phyloP scores from a whole-genome alignment of 2,113 vertebrate species.

The Burhinus bistriatus region DNA sequence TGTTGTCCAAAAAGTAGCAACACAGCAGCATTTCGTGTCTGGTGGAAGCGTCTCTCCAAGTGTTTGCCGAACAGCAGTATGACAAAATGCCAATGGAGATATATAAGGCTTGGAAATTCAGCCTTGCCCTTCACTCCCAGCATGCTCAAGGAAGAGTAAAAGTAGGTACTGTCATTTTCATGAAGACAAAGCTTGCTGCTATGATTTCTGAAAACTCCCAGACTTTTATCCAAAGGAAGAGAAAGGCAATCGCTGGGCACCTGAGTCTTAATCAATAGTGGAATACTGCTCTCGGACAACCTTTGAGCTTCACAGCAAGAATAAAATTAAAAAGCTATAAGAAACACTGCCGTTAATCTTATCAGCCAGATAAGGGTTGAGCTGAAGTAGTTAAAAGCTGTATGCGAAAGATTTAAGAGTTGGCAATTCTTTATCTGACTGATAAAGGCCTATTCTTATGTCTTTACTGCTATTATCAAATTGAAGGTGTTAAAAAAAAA shows the following conservation, averaged over 20 bases:
- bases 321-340: slow-evolving; percentile 25
- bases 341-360: slow-evolving; percentile 51
- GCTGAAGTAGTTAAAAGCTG: background rate
- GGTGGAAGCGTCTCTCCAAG: background rate
- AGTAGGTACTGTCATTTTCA: background rate
- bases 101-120: background rate
- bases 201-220: background rate
- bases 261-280: background rate
- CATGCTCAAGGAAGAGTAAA: background rate
- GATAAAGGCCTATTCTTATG: slow-evolving; percentile 10
- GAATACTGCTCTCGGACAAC: background rate
- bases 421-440: slow-evolving; percentile 27
- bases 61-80: background rate
- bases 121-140: too few species aligned
- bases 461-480: slow-evolving; percentile 7
- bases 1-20: background rate
- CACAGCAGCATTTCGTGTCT: background rate
- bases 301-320: slow-evolving; percentile 20
- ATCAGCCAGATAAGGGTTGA: slow-evolving; percentile 55
- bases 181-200: background rate
- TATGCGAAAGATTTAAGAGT: background rate
- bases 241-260: background rate
- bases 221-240: background rate
- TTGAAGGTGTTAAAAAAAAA: background rate
- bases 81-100: background rate